These are phyloP conservation scores for Anthophora plumipes DNA, from an alignment of 2,888 invertebrate genomes.

Conservation along the genomic window DNA sequence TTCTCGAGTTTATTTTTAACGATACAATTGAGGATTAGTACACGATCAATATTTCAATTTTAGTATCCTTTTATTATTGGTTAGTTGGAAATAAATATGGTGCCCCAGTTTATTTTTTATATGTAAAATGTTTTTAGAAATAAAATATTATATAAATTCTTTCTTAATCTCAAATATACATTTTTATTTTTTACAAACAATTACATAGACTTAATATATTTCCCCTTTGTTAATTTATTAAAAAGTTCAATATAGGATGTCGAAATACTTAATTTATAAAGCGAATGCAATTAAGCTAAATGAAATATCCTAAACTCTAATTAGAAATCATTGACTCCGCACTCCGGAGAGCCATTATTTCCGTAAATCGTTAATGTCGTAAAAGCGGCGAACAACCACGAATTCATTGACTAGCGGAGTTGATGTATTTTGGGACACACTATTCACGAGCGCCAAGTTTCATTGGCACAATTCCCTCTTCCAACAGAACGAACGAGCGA, in stretches of 20 bases:
- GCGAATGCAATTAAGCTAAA: not conserved
- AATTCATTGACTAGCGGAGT: constrained; percentile 58
- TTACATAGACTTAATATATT: not conserved
- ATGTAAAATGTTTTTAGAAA: not conserved
- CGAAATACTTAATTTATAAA: not conserved
- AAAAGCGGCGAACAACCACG: constrained; percentile 24
- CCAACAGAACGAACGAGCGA: not conserved
- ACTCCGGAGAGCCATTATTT: not conserved
- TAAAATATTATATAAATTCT: no score
- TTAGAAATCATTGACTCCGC: constrained; percentile 1
- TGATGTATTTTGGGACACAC: constrained; percentile 58
- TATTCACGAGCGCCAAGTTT: constrained; percentile 57
- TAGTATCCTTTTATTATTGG: not conserved
- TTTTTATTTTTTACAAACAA: not conserved
- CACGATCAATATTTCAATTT: not conserved
- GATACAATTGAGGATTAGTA: not conserved
- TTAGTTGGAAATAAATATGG: not conserved
- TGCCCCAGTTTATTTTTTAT: not conserved
- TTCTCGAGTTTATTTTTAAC: not conserved
- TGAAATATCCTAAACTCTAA: not conserved
- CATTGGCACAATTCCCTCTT: constrained; percentile 63
- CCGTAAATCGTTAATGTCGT: constrained; percentile 11
- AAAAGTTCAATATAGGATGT: not conserved
- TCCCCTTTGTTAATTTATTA: not conserved
- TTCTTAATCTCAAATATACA: not conserved